Conservation (phyloP, 1,140 invertebrate genomes). For the Pseudomyrmex gracilis region DNA sequence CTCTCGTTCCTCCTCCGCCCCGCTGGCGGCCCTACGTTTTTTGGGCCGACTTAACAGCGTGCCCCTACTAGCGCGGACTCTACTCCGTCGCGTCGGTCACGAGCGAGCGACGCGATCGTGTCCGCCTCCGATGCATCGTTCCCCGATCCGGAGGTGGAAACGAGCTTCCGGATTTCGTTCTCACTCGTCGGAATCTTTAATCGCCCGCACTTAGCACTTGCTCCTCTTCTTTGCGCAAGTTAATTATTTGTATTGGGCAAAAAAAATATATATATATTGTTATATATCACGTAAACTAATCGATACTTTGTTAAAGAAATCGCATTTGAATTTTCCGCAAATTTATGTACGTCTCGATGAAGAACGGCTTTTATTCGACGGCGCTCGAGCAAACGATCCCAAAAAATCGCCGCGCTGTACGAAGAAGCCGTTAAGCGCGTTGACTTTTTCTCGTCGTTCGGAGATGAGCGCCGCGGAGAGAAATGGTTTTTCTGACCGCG, state of each 20-base stretch:
- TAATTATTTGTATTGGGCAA: no score
- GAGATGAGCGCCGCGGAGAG: background rate
- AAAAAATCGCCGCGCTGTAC: constrained; percentile 24
- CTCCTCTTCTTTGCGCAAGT: background rate
- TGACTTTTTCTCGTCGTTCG: constrained; percentile 16
- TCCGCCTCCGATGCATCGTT: constrained; percentile 23
- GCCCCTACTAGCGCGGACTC: constrained; percentile 34
- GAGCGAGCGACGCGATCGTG: background rate
- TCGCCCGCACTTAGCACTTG: background rate
- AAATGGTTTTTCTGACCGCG: constrained; percentile 30
- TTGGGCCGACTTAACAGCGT: constrained; percentile 45
- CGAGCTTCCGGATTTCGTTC: constrained; percentile 15
- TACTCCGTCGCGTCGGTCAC: constrained; percentile 6
- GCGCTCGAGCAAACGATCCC: background rate
- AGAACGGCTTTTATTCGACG: background rate
- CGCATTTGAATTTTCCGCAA: no score
- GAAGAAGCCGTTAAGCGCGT: constrained; percentile 1
- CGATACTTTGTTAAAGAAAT: no score
- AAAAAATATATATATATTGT: no score
- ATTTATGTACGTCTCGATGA: background rate
- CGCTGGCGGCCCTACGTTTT: constrained; percentile 34
- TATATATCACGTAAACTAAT: no score
- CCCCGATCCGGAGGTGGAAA: constrained; percentile 23
- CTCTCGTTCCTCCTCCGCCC: constrained; percentile 12
- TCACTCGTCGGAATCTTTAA: background rate